Conservation (phyloP, 2,888 invertebrate genomes). For the Drosophila bunnanda region DNA sequence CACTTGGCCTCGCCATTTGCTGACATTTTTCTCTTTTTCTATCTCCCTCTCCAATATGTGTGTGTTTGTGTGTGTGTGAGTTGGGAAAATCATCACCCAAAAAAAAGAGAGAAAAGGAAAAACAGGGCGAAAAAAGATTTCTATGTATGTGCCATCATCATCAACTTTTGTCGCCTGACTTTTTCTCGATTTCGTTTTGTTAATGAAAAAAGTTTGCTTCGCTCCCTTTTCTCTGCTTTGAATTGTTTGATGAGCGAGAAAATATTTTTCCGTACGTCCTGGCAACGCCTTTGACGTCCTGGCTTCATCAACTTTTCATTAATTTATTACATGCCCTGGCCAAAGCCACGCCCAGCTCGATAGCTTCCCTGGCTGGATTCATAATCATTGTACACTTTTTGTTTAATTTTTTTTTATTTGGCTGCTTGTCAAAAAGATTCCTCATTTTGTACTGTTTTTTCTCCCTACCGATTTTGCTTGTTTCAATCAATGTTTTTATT, state of each 20-base stretch:
- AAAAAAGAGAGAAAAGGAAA: constrained; percentile 10
- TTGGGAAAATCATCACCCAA: constrained; percentile 31
- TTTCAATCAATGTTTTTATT: constrained; percentile 70
- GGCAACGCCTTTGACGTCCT: constrained; percentile 62
- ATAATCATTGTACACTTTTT: constrained; percentile 58
- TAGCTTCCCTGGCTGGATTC: constrained; percentile 20
- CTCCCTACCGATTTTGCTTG: constrained; percentile 41
- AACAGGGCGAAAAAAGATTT: constrained; percentile 23
- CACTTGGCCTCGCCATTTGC: constrained; percentile 55
- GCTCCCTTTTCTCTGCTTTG: constrained; percentile 23
- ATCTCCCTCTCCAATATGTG: constrained; percentile 7
- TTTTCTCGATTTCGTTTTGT: constrained; percentile 64
- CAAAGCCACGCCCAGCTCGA: constrained; percentile 22
- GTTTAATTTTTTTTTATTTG: constrained; percentile 19
- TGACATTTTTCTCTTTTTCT: constrained; percentile 5
- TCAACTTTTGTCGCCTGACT: constrained; percentile 56
- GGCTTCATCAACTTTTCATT: constrained; percentile 71
- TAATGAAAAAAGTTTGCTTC: constrained; percentile 72
- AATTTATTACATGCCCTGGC: constrained; percentile 69
- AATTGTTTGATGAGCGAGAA: constrained; percentile 45
- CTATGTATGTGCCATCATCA: constrained; percentile 40
- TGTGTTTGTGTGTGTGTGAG: constrained; percentile 16
- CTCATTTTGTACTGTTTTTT: constrained; percentile 44
- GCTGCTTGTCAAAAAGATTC: constrained; percentile 49
- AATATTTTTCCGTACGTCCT: constrained; percentile 41